Percentiles rank a stretch among this genome's conserved stretches.
phyloP scores from a whole-genome alignment of 2,113 vertebrate genomes.

The Siniperca chuatsi region DNA sequence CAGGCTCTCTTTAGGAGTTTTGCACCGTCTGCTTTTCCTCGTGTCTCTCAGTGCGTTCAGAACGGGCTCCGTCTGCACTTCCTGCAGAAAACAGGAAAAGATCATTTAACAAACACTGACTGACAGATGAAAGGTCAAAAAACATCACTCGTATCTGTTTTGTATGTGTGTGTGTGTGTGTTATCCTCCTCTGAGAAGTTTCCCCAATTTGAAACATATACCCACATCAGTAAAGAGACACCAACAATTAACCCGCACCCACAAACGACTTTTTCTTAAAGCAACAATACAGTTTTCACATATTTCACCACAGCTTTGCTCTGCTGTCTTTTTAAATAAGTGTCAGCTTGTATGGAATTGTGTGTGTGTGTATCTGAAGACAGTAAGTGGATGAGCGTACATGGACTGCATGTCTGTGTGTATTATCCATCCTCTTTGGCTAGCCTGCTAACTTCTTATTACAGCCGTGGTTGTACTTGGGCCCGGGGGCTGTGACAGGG shows the following conservation, averaged over 20 bases:
- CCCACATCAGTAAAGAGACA: constrained; percentile 9
- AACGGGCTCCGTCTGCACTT: constrained; percentile 81
- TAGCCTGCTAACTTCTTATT: constrained; percentile 2
- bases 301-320: constrained; percentile 43
- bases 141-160: neutral
- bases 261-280: neutral
- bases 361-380: constrained; percentile 19
- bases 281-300: constrained; percentile 32
- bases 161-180: neutral
- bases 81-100: constrained; percentile 62
- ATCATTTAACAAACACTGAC: neutral
- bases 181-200: neutral
- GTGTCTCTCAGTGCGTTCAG: constrained; percentile 77
- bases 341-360: neutral
- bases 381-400: neutral
- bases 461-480: neutral
- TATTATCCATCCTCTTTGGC: constrained; percentile 19
- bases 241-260: neutral
- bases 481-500: constrained; percentile 12
- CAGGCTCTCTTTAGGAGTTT: constrained; percentile 67
- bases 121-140: neutral
- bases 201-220: constrained; percentile 28
- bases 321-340: constrained; percentile 56
- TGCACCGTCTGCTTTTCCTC: constrained; percentile 66
- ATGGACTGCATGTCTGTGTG: constrained; percentile 3